Evolutionary conservation across 1,140 invertebrate species (phyloP).

Genomic region (Panagrolaimus sp.): DNA sequence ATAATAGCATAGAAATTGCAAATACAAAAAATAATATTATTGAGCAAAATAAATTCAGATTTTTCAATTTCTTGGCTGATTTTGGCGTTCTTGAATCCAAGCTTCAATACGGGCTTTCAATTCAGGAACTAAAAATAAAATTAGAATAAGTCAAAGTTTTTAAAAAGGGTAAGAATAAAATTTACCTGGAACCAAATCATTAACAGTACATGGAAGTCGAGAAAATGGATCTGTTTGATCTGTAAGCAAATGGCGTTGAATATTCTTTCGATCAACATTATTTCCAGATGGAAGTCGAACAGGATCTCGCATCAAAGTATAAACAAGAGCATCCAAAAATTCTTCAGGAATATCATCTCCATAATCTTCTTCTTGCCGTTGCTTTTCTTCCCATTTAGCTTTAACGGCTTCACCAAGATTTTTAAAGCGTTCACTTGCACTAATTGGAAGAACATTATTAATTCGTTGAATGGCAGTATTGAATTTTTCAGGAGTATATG

Average conservation of each 20-base stretch:
- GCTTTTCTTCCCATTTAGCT: conserved; percentile 74
- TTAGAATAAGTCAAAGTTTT: not conserved
- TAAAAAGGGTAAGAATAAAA: conserved; percentile 21
- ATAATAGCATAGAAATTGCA: no score
- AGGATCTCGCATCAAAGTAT: conserved; percentile 92
- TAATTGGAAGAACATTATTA: conserved; percentile 69
- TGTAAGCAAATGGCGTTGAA: conserved; percentile 83
- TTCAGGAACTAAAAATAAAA: conserved; percentile 41
- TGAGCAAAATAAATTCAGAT: no score
- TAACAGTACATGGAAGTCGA: conserved; percentile 80
- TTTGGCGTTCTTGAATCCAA: conserved; percentile 30
- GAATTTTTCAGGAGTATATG: conserved; percentile 84
- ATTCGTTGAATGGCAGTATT: conserved; percentile 73
- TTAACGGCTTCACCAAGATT: conserved; percentile 74
- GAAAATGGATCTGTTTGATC: conserved; percentile 95
- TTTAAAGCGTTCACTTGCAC: conserved; percentile 70
- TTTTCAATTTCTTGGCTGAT: no score
- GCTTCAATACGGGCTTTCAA: conserved; percentile 39
- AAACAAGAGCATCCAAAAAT: conserved; percentile 92
- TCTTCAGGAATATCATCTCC: conserved; percentile 94
- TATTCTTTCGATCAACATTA: conserved; percentile 88
- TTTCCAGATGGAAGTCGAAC: conserved; percentile 86
- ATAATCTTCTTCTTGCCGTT: conserved; percentile 67
- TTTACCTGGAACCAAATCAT: conserved; percentile 74
- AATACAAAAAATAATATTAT: no score